Base-by-base conservation (phyloP, 2,797 vertebrate species). In the Dendrocincla tyrannina region DNA sequence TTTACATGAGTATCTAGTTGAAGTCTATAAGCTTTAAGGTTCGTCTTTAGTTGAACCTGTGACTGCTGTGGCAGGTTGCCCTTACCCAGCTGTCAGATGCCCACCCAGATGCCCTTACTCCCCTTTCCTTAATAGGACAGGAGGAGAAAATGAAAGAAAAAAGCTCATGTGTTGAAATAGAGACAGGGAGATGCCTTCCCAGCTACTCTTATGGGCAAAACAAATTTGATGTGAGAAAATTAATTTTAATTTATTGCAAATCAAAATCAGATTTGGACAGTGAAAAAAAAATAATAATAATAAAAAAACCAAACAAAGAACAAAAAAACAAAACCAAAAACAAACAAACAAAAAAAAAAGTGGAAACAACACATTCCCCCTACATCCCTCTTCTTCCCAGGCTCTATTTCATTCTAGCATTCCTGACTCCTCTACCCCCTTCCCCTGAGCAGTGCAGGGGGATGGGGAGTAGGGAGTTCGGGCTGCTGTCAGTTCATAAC, bases 381-480 rank as follows among this genome's bases (percentile, higher is more conserved):
- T 19, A 12, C 4, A 4, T 13, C 3, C 3, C 3, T 10, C 6
- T 50, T 80, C n/a, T 55, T 55, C 41, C 46, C 15, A 33, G 17
- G 8, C 8, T 74, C n/a, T 70, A 3, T 35, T 49, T 58, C 15
- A 24, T 7, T 13, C 14, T 22, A 50, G 6, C 13, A 16, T 4
- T 14, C 5, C 32, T 4, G 6, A 19, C 20, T 75, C 6, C 1
- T 72, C 24, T 13, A 13, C 5, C 4, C 58, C 17, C 9, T 27
- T 6, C 3, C 2, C 2, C 9, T 0, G 1, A 15, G 41, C 4
- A 2, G 8, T 0, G 0, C 25, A 44, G 33, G 18, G 3, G 4
- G 4, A 25, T 4, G 8, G 24, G 18, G 16, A 19, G 4, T 0
- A 10, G 16, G 49, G 46, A 47, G 13, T 23, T 0, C 2, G 13